Base-by-base conservation (phyloP, 2,888 invertebrate genomes). In the Nemotelus pantherinus region DNA sequence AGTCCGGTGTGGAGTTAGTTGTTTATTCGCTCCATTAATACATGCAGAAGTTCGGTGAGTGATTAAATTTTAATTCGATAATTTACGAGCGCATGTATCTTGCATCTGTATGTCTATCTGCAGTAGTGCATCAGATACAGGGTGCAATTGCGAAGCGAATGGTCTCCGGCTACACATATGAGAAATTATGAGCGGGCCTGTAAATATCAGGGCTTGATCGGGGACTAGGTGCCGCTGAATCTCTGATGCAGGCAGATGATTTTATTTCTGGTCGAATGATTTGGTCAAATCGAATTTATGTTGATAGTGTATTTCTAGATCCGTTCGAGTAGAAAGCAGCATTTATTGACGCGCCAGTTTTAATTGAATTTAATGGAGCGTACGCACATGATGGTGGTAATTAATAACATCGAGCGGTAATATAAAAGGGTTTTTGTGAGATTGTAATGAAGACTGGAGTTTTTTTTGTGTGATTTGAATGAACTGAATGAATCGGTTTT, bases 301-400 rank as follows among this genome's bases (percentile, higher is more conserved):
- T 25, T 25, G 25, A 25, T 70, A 55, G 70, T 53, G 47, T 39
- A 55, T 47, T 25, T 55, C 10, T 25, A n/a, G 48, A 25, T 63
- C 25, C 43, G 48, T 3, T 39, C 39, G 47, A 2, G 41, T 43
- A 5, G 4, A 44, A 39, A 45, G 25, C 63, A 43, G 4, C 25
- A 55, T 70, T 55, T 70, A 55, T 55, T 47, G 70, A 44, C 53
- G 53, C 44, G 55, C 25, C 55, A 55, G 70, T 70, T 70, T 70
- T 70, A 70, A 70, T 70, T 55, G 70, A 70, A 70, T 70, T 70
- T 55, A 70, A 70, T 70, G 55, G 70, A 70, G 70, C 70, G 55
- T 53, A 55, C 45, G 47, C 7, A 55, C 53, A 70, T 70, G 53
- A 70, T 70, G 70, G 55, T 55, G 53, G 53, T 43, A 70, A 70